A percentile compares a stretch with the other conserved stretches of the same genome.
Conservation (phyloP, 2,797 vertebrate species). For the Thunnus albacares region DNA sequence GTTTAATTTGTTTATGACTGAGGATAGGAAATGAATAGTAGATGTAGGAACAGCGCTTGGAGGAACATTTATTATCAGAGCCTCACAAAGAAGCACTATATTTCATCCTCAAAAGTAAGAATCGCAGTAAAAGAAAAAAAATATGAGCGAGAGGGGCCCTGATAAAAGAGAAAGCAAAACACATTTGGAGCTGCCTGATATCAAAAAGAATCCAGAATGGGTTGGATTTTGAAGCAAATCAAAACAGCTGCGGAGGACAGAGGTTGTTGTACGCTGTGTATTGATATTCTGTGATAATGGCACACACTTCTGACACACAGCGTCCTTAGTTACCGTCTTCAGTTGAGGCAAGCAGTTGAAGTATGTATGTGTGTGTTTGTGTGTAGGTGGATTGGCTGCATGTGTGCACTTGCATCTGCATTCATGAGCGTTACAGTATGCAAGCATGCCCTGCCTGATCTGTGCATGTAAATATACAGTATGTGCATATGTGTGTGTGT, state of each 20-base stretch:
- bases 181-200: slow-evolving; percentile 57
- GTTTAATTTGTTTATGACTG: slow-evolving; percentile 51
- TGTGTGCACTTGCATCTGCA: slow-evolving; percentile 17
- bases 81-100: slow-evolving; percentile 36
- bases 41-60: slow-evolving; percentile 34
- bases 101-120: slow-evolving; percentile 58
- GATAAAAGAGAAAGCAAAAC: slow-evolving; percentile 62
- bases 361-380: slow-evolving; percentile 3
- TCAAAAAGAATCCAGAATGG: slow-evolving; percentile 62
- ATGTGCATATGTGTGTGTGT: slow-evolving; percentile 33
- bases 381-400: background rate
- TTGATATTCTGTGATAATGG: slow-evolving; percentile 62
- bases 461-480: slow-evolving; percentile 51
- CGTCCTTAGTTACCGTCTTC: slow-evolving; percentile 43
- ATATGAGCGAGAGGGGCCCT: slow-evolving; percentile 27
- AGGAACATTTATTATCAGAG: slow-evolving; percentile 60
- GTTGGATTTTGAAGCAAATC: slow-evolving; percentile 64
- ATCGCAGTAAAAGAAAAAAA: slow-evolving; percentile 28
- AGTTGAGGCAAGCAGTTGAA: slow-evolving; percentile 46
- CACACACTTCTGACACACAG: slow-evolving; percentile 52
- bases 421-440: slow-evolving; percentile 31
- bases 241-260: slow-evolving; percentile 59
- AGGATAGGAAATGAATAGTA: slow-evolving; percentile 44
- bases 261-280: slow-evolving; percentile 40
- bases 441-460: slow-evolving; percentile 36